Base-by-base conservation (phyloP, 1,140 invertebrate species). In the Orius insidiosus region DNA sequence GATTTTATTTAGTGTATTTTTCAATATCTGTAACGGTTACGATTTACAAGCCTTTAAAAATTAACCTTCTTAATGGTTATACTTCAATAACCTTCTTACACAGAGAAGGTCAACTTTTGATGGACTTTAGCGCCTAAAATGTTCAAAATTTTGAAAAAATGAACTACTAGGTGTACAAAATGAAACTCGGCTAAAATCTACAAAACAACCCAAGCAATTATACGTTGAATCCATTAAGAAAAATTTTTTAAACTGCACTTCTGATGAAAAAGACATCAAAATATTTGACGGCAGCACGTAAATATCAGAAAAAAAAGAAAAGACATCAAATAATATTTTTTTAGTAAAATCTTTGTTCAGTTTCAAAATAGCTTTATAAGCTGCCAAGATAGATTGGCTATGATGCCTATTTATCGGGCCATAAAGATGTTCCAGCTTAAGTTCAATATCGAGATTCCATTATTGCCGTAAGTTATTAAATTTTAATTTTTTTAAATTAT, bases 341-440 rank as follows among this genome's bases (percentile, higher is more conserved):
- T 8, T 14, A 58, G 57, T 5, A 58, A 58, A 51, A 46, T 57
- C 7, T 56, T 48, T 43, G 18, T 58, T 2, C 24, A 54, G 31
- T 58, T 58, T 34, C 46, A 47, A 13, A 55, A 30, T 14, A 54
- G 19, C 45, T 15, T 24, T 43, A 10, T 15, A 18, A 40, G 14
- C 9, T 18, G 38, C 5, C 5, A 14, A 18, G 11, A 18, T 5
- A 9, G 35, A 1, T 50, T 52, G 10, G 70, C 85, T 45, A 58
- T 71, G 4, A 65, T 73, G 11, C 72, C 78, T 11, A 77, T 93
- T 0, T 90, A 85, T 61, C 74, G 78, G 53, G 79, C 84, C 2
- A 54, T 94, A 0, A 81, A 84, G 59, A 68, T 82, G 55, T 64
- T 79, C 52, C 72, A 74, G 16, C 54, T 73, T 3, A 61, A 64